Percentiles rank a stretch among this genome's conserved stretches.
These are phyloP conservation scores for Sardinella longiceps DNA, from an alignment of 2,797 vertebrate genomes.

Conservation along the genomic window DNA sequence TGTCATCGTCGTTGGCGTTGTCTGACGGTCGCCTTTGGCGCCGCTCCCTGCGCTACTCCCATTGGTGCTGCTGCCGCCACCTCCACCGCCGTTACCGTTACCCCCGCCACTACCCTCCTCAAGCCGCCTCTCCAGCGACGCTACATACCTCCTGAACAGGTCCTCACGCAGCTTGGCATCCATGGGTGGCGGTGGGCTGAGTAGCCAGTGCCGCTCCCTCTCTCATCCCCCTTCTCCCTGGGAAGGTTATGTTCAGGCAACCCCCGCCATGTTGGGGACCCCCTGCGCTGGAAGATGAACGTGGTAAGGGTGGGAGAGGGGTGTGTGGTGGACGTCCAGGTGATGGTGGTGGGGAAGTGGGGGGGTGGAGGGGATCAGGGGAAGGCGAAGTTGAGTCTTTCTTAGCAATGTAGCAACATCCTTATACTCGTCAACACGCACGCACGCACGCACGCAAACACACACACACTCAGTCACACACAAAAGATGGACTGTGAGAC, in stretches of 20 bases:
- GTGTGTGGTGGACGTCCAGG: background rate
- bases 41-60: background rate
- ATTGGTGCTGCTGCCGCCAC: background rate
- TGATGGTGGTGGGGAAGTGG: background rate
- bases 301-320: background rate
- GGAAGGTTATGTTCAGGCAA: conserved; percentile 58
- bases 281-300: conserved; percentile 45
- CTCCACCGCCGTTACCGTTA: background rate
- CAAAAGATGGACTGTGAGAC: background rate
- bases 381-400: background rate
- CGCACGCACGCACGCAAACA: too few relatives aligned
- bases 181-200: conserved; percentile 78
- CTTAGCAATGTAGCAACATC: background rate
- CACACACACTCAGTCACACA: background rate
- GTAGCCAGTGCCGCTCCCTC: conserved; percentile 57
- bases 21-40: background rate
- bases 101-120: conserved; percentile 65
- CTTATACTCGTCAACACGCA: background rate
- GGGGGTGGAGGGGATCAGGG: background rate
- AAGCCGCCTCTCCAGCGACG: conserved; percentile 87
- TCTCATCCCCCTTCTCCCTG: conserved; percentile 37
- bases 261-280: conserved; percentile 63
- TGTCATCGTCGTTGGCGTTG: background rate
- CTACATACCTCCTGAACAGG: conserved; percentile 94
- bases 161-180: conserved; percentile 98